Evolutionary conservation across 1,140 invertebrate species (phyloP), one percentile per base, ranked within the genome.

Genomic region (Brachionus manjavacas): DNA sequence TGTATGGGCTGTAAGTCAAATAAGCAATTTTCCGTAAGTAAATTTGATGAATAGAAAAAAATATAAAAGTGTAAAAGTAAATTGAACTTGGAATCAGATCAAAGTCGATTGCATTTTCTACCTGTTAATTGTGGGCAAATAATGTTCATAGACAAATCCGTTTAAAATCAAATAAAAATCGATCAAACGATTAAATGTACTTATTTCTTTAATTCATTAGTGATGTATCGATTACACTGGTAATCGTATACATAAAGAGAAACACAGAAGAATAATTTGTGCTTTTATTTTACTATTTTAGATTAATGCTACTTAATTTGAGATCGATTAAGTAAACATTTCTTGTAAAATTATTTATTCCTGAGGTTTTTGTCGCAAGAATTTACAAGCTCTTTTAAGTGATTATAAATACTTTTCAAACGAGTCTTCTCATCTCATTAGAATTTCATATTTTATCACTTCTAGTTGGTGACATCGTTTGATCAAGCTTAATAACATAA

Each of bases 241-340:
- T 72, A 35, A 41, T 60, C 16, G 52, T 41, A 72, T 39, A 72
- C 14, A 7, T 20, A 41, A 16, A 16, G 35, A 41, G 31, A 72
- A 72, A 72, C 16, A 39, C 20, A 60, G n/a, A 60, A 9, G 4
- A 41, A 39, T 2, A 72, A 41, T 35, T 41, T 72, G 68, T 72
- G 68, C n/a, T 72, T 72, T 39, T 72, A 72, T 72, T 72, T 72
- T 35, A 72, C 41, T 72, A 41, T 20, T 43, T 72, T 72, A 72
- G 68, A 72, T 72, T 72, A 72, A 72, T 35, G 16, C 68, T 72
- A 72, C 68, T 72, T 72, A 72, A 72, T 72, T 72, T 72, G 16
- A 41, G 68, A 72, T 72, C 68, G 20, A 72, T 72, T 72, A 41
- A 72, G 35, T 41, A 72, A 72, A 72, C 68, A 72, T 41, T 72